Evolutionary conservation across 2,113 vertebrate species (phyloP), one percentile per base, ranked within the genome.

Genomic region (Pomatostomus ruficeps): DNA sequence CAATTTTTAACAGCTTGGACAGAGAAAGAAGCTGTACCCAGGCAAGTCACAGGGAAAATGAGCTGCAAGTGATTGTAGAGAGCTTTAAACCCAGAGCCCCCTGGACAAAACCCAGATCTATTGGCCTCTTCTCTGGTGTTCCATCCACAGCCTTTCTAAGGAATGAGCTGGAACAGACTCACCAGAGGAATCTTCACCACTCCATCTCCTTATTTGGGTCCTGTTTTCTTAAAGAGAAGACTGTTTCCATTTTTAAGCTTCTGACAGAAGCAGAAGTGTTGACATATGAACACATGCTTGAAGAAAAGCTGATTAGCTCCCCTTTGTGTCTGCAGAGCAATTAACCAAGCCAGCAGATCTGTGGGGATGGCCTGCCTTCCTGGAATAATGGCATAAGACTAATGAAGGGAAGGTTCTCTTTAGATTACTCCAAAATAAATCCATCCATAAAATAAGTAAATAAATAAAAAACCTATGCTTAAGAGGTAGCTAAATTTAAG

Each of bases 171-270:
- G 97, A 97, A 97, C 91, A 96, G 85, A 68, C 96, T 96, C 96
- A 88, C 93, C 79, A 36, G 65, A 84, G 90, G 92, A 97, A 97
- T 96, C 96, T 95, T 92, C 89, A 84, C 77, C 75, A 79, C 70
- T 66, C 84, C 94, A 92, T 97, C 77, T 97, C 98, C 98, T 98
- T 99, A 98, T 99, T 99, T 99, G 99, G 98, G 91, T 96, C 97
- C 96, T 93, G 97, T 98, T 98, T 97, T 97, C 96, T 98, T 97
- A 92, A 97, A 97, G 87, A 93, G 93, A 96, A 94, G 88, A 95
- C 95, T 95, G 94, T 96, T 98, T 98, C 98, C 97, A 98, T 98
- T 98, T 99, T 98, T 98, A 99, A 98, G 97, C 97, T 96, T 89
- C 88, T 95, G 93, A 98, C 96, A 94, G 89, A 96, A 96, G 96